Evolutionary conservation across 2,113 vertebrate species (phyloP).

Genomic region (Casuarius casuarius): DNA sequence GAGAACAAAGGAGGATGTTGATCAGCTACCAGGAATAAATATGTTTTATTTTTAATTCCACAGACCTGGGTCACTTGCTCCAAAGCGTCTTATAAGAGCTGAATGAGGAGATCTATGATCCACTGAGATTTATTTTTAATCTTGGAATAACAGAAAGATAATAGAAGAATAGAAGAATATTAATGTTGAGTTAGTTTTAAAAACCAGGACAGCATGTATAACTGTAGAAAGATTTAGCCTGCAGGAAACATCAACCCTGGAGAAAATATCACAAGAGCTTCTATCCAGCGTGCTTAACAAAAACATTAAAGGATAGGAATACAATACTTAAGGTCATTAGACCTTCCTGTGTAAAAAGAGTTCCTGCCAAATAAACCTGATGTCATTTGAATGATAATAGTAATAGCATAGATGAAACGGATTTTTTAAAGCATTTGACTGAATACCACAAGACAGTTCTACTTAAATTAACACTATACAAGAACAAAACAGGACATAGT

Average conservation of each 20-base stretch:
- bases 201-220: constrained; percentile 9
- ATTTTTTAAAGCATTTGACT: background rate
- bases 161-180: background rate
- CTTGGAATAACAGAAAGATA: constrained; percentile 51
- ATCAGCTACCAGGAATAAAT: constrained; percentile 41
- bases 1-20: constrained; percentile 28
- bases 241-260: background rate
- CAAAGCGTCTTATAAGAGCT: constrained; percentile 10
- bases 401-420: background rate
- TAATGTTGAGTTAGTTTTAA: constrained; percentile 12
- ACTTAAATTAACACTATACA: background rate
- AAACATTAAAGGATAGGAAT: constrained; percentile 45
- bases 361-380: background rate
- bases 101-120: constrained; percentile 31
- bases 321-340: constrained; percentile 36
- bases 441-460: background rate
- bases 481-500: background rate
- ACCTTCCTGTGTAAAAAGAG: background rate
- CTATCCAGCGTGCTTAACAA: background rate
- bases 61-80: constrained; percentile 33
- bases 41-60: constrained; percentile 51
- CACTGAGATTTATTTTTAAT: constrained; percentile 58
- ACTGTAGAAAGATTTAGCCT: background rate
- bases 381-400: constrained; percentile 26
- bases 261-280: constrained; percentile 5